A percentile compares a stretch with the other conserved stretches of the same genome.
These are phyloP conservation scores for Pterocles burchelli DNA, from an alignment of 2,113 vertebrate genomes.

Conservation along the genomic window DNA sequence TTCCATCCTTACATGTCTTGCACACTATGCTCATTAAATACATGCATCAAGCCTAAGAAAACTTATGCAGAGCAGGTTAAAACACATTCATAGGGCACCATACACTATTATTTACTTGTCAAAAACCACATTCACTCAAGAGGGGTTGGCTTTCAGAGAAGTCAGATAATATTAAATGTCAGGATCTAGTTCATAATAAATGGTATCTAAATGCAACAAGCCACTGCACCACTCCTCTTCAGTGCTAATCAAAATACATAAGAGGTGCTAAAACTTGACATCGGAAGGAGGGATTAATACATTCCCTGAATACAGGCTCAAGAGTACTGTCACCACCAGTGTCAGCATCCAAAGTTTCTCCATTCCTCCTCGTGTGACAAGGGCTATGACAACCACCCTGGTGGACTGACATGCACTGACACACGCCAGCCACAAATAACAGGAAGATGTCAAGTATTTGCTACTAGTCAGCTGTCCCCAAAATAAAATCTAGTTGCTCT, in stretches of 20 bases:
- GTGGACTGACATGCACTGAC: neutral
- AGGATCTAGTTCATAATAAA: conserved; percentile 12
- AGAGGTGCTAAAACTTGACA: conserved; percentile 7
- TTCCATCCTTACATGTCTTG: neutral
- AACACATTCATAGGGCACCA: neutral
- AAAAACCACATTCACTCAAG: conserved; percentile 1
- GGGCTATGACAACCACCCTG: neutral
- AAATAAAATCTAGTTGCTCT: neutral
- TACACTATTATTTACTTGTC: conserved; percentile 45
- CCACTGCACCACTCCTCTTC: neutral
- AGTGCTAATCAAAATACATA: conserved; percentile 21
- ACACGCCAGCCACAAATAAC: neutral
- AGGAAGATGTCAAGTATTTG: neutral
- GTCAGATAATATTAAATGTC: conserved; percentile 3
- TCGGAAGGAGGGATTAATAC: neutral
- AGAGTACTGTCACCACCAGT: neutral
- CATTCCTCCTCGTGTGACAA: neutral
- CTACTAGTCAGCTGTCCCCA: neutral
- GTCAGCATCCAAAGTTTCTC: neutral
- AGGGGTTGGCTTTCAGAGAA: neutral
- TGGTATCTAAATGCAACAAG: neutral
- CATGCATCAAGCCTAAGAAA: neutral
- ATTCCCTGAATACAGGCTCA: neutral
- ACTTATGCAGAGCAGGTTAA: neutral
- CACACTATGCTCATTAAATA: neutral